These are phyloP conservation scores for Eupithecia inturbata DNA, from an alignment of 2,888 invertebrate genomes.

Conservation along the genomic window DNA sequence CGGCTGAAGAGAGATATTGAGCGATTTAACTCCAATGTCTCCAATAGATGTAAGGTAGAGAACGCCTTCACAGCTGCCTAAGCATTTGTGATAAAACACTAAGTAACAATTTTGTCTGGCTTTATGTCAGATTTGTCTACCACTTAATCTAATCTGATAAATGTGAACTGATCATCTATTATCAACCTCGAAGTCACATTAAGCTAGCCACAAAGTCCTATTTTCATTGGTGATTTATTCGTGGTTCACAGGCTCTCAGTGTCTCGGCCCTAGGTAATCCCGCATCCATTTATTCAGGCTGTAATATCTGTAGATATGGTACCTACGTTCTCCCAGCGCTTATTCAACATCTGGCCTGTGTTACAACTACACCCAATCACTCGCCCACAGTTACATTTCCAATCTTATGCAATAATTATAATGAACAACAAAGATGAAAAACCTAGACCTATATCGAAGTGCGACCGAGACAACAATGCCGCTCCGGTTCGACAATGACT, in stretches of 20 bases:
- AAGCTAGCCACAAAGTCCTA: neutral
- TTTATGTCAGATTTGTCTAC: neutral
- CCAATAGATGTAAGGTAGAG: neutral
- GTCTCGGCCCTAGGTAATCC: neutral
- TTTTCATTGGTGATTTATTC: neutral
- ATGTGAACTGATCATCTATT: neutral
- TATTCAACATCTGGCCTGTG: too few relatives aligned
- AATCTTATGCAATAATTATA: too few relatives aligned
- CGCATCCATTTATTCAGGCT: constrained; percentile 8
- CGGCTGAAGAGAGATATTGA: neutral
- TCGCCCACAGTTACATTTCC: too few relatives aligned
- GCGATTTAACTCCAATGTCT: neutral
- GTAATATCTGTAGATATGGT: too few relatives aligned
- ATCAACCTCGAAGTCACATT: neutral
- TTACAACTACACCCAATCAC: too few relatives aligned
- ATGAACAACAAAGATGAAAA: too few relatives aligned
- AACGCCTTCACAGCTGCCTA: neutral
- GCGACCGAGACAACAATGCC: too few relatives aligned
- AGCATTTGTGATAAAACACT: neutral
- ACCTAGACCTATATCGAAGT: too few relatives aligned
- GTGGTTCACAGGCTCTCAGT: neutral
- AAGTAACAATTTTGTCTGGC: neutral
- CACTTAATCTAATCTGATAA: neutral
- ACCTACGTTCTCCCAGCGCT: too few relatives aligned
- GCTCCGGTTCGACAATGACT: too few relatives aligned